phyloP scores from a whole-genome alignment of 2,113 vertebrate genomes.

The Toxostoma redivivum region DNA sequence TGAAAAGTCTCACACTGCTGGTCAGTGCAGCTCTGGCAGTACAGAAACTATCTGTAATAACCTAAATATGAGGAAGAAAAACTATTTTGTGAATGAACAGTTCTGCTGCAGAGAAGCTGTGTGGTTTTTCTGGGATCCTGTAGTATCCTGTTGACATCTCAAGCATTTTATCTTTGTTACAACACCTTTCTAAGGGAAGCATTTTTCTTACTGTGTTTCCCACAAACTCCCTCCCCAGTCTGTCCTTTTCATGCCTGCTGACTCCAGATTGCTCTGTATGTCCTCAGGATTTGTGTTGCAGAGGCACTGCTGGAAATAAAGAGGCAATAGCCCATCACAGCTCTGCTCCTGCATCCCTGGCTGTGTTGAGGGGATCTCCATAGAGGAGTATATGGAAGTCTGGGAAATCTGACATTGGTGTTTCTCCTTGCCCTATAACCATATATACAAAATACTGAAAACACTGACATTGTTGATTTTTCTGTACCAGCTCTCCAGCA shows the following conservation, averaged over 20 bases:
- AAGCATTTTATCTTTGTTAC: not conserved
- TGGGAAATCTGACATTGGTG: not conserved
- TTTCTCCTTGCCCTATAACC: not conserved
- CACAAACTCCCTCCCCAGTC: not conserved
- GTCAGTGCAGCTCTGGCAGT: not conserved
- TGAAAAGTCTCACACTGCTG: not conserved
- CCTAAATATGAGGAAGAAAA: not conserved
- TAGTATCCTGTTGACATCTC: not conserved
- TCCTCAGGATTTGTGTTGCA: not conserved
- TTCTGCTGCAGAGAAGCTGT: not conserved
- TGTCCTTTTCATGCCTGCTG: accelerated
- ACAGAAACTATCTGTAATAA: not conserved
- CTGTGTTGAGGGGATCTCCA: not conserved
- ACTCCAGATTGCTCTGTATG: not conserved
- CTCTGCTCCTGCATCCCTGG: not conserved
- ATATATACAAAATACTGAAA: not conserved
- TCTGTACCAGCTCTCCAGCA: not conserved
- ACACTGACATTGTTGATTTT: not conserved
- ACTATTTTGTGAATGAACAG: not conserved
- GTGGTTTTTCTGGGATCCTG: not conserved
- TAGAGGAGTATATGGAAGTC: not conserved
- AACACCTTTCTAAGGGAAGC: not conserved
- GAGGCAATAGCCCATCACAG: not conserved
- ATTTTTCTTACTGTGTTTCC: not conserved
- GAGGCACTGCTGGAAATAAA: not conserved